Conservation (phyloP, 2,113 vertebrate species). For the Ameiurus melas region DNA sequence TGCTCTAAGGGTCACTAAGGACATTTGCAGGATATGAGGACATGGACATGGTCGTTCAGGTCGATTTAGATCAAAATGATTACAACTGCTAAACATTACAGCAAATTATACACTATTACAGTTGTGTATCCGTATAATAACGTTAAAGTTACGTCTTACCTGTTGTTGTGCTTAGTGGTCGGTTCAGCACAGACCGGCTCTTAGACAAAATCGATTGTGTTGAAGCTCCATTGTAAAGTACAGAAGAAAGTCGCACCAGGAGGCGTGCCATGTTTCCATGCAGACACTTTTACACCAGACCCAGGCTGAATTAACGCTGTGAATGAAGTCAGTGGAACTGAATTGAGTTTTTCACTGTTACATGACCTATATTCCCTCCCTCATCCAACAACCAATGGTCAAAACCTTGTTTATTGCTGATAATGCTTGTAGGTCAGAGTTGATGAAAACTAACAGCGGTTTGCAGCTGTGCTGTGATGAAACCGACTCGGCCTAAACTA, state of each 20-base stretch:
- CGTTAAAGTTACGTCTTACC: conserved; percentile 53
- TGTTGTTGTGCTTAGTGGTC: conserved; percentile 59
- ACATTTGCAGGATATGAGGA: not conserved
- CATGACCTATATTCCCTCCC: conserved; percentile 28
- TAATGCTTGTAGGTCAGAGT: conserved; percentile 38
- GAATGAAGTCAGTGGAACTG: not conserved
- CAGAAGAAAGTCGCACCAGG: conserved; percentile 54
- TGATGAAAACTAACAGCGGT: not conserved
- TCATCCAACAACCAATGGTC: conserved; percentile 13
- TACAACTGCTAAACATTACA: not conserved
- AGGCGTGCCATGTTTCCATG: conserved; percentile 67
- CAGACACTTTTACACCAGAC: conserved; percentile 13
- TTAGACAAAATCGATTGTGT: conserved; percentile 35
- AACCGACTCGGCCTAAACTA: too few species aligned
- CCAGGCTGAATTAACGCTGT: conserved; percentile 1
- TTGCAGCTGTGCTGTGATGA: not conserved
- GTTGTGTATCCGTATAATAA: not conserved
- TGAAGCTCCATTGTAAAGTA: conserved; percentile 47
- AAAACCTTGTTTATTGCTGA: conserved; percentile 22
- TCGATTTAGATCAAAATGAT: not conserved
- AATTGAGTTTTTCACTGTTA: not conserved
- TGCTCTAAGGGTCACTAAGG: not conserved
- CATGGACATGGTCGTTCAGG: not conserved
- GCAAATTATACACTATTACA: not conserved
- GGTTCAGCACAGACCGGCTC: conserved; percentile 47